Evolutionary conservation across 1,140 invertebrate species (phyloP).

Genomic region (Anoplophora glabripennis): DNA sequence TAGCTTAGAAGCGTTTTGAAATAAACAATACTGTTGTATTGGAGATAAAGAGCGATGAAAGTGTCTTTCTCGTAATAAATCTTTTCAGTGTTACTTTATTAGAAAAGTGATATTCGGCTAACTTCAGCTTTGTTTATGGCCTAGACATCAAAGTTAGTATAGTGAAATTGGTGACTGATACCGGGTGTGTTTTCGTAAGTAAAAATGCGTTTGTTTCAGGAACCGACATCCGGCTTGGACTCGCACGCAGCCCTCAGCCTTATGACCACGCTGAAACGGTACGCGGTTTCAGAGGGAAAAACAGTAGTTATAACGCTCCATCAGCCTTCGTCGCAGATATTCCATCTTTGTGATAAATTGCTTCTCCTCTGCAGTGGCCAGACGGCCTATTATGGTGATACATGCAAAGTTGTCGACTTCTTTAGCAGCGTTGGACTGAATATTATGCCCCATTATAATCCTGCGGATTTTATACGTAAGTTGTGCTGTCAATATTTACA

Average conservation of each 20-base stretch:
- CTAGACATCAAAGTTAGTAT: too few relatives aligned
- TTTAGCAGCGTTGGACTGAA: constrained; percentile 72
- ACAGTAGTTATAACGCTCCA: constrained; percentile 81
- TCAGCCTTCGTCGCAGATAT: constrained; percentile 86
- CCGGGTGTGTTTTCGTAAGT: too few relatives aligned
- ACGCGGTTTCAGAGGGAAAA: constrained; percentile 75
- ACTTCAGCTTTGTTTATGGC: too few relatives aligned
- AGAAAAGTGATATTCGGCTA: too few relatives aligned
- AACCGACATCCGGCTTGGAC: constrained; percentile 83
- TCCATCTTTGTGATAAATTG: constrained; percentile 81
- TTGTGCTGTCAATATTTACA: constrained; percentile 26
- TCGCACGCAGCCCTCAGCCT: constrained; percentile 77
- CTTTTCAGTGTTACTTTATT: too few relatives aligned
- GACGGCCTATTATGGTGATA: constrained; percentile 77
- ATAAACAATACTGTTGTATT: too few relatives aligned
- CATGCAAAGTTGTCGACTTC: constrained; percentile 72
- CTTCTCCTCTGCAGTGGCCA: constrained; percentile 74
- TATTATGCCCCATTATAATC: constrained; percentile 79
- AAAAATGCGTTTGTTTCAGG: constrained; percentile 54
- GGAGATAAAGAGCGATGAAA: too few relatives aligned
- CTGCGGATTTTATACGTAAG: constrained; percentile 85
- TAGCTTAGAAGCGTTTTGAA: too few relatives aligned
- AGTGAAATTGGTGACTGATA: too few relatives aligned
- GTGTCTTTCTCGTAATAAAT: too few relatives aligned
- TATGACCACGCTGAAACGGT: constrained; percentile 72